Base-by-base conservation (phyloP, 2,113 vertebrate species). In the Entelurus aequoreus region DNA sequence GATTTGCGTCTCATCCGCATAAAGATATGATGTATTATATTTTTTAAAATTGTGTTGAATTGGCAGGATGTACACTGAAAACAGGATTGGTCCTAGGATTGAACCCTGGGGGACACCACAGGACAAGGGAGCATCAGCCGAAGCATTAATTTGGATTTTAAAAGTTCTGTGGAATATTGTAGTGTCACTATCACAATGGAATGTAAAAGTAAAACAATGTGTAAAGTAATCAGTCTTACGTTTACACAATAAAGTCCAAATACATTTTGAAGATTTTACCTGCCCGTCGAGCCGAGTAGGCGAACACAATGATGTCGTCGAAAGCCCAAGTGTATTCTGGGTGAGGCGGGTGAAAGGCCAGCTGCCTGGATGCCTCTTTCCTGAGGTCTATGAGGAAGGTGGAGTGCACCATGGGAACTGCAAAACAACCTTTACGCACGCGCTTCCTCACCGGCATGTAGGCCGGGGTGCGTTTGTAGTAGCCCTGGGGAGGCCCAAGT, bases 321-420 rank as follows among this genome's bases (percentile, higher is more conserved):
- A 95, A 97, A 38, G 95, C 80, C 93, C 95, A 93, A 62, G 86
- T 92, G 78, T 98, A 97, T 69, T 96, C 92, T 0, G 87, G 78
- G 72, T 94, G 92, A 0, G 94, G 94, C 0, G 95, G 95, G 74
- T 95, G 92, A 84, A 98, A 97, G 6, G 90, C 88, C 40, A 98
- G 84, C 49, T 79, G 71, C 60, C 81, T 85, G 49, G 93, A 90
- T 0, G 93, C 92, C 10, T 91, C 90, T 76, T 93, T 95, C 28
- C 94, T 88, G 68, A 98, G 89, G 79, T 97, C 94, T 1, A 98
- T 75, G 50, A 98, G 89, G 77, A 97, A 92, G 15, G 94, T 96
- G 7, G 95, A 98, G 84, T 98, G 95, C n/a, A 95, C 95, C 95
- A 98, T 98, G 62, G 94, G 93, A 15, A 97, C 94, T 0, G 94